These are phyloP conservation scores for Oscheius onirici DNA, from an alignment of 2,888 invertebrate genomes.

Conservation along the genomic window DNA sequence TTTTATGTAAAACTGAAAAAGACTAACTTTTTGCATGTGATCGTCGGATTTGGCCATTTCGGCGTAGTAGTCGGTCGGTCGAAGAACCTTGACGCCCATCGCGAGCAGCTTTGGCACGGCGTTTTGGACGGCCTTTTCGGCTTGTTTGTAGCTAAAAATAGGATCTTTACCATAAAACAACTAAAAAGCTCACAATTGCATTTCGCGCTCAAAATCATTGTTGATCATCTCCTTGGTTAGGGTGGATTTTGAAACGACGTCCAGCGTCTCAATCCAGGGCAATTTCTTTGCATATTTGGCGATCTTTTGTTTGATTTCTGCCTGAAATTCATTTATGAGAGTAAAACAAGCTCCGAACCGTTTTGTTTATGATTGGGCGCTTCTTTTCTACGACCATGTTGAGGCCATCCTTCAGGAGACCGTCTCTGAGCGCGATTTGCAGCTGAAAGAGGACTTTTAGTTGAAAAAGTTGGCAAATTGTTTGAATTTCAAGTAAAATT, in stretches of 20 bases:
- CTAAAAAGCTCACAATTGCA: constrained; percentile 62
- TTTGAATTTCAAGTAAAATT: background rate
- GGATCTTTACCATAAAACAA: constrained; percentile 1
- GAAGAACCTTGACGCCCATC: constrained; percentile 73
- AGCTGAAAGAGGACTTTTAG: too few species aligned
- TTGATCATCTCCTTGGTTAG: constrained; percentile 56
- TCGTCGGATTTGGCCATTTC: constrained; percentile 97
- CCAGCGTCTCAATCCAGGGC: constrained; percentile 66
- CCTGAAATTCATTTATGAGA: constrained; percentile 36
- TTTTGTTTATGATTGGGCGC: constrained; percentile 80
- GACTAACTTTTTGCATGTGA: constrained; percentile 88
- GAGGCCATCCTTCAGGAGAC: constrained; percentile 83
- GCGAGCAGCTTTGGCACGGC: constrained; percentile 83
- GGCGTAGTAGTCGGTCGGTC: constrained; percentile 96
- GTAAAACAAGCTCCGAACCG: constrained; percentile 75
- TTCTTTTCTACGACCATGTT: constrained; percentile 76
- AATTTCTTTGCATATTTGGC: constrained; percentile 53
- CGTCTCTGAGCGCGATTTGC: constrained; percentile 87
- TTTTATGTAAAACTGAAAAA: constrained; percentile 26
- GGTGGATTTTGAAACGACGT: constrained; percentile 56
- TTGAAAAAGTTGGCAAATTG: background rate
- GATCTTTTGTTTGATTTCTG: constrained; percentile 57
- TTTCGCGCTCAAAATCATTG: constrained; percentile 68
- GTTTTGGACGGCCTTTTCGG: constrained; percentile 83
- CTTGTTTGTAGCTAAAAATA: constrained; percentile 72